Percentiles rank a stretch among this genome's conserved stretches.
These are phyloP conservation scores for Noctua fimbriata DNA, from an alignment of 2,888 invertebrate genomes.

Conservation along the genomic window DNA sequence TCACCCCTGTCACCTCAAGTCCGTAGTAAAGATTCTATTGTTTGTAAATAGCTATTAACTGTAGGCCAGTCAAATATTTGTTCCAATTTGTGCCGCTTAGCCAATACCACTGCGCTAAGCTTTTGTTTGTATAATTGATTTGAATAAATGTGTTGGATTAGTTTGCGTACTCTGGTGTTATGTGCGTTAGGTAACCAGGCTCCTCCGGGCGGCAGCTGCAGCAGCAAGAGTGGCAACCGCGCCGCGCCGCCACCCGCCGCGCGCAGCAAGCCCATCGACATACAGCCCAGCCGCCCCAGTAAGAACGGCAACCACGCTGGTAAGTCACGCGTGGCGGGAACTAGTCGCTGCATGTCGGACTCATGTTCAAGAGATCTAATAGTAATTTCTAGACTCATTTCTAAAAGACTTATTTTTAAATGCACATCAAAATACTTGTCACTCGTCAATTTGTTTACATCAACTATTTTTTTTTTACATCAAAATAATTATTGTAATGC, in stretches of 20 bases:
- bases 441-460: too few relatives aligned
- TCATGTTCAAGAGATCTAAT: neutral
- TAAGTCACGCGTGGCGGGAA: conserved; percentile 49
- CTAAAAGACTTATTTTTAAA: too few relatives aligned
- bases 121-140: neutral
- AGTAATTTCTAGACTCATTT: neutral
- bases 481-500: too few relatives aligned
- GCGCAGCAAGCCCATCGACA: conserved; percentile 86
- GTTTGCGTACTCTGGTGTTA: conserved; percentile 47
- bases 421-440: too few relatives aligned
- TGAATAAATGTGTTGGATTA: conserved; percentile 25
- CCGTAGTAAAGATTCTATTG: too few relatives aligned
- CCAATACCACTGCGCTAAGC: too few relatives aligned
- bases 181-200: conserved; percentile 60
- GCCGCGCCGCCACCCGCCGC: conserved; percentile 64
- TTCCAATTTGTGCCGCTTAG: too few relatives aligned
- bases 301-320: conserved; percentile 72
- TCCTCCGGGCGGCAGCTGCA: conserved; percentile 42
- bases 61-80: too few relatives aligned
- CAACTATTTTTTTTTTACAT: too few relatives aligned
- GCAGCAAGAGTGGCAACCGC: conserved; percentile 55
- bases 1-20: too few relatives aligned
- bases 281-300: conserved; percentile 69
- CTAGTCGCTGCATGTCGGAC: neutral
- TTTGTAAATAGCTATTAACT: too few relatives aligned